phyloP scores from a whole-genome alignment of 2,888 invertebrate species.

The Schizaphis graminum region DNA sequence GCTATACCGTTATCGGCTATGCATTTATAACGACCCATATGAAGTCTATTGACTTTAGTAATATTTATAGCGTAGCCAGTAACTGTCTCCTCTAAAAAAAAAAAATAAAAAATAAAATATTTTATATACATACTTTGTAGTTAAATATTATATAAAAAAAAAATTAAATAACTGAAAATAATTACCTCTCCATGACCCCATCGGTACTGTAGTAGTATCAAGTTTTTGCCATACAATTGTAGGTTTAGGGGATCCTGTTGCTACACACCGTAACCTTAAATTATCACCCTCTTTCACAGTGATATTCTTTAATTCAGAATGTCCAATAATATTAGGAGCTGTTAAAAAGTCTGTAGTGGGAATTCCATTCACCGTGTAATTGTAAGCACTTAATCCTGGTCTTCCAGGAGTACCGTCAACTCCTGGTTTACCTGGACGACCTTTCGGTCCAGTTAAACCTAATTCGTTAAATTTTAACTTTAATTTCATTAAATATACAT shows the following conservation, averaged over 20 bases:
- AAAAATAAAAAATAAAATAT: slow-evolving; percentile 67
- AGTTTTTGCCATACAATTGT: slow-evolving; percentile 82
- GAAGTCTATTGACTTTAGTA: slow-evolving; percentile 80
- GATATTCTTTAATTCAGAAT: slow-evolving; percentile 72
- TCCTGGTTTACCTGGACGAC: slow-evolving; percentile 78
- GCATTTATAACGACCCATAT: slow-evolving; percentile 84
- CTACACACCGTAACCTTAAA: slow-evolving; percentile 84
- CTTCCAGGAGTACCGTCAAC: slow-evolving; percentile 82
- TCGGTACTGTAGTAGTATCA: slow-evolving; percentile 73
- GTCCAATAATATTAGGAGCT: slow-evolving; percentile 86
- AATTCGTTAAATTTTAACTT: slow-evolving; percentile 70
- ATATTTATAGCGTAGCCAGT: slow-evolving; percentile 85
- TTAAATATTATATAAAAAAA: not conserved
- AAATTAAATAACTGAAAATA: slow-evolving; percentile 7
- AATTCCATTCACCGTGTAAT: slow-evolving; percentile 75
- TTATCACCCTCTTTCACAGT: slow-evolving; percentile 86
- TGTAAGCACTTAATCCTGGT: slow-evolving; percentile 86
- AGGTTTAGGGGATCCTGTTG: slow-evolving; percentile 84
- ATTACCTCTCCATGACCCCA: slow-evolving; percentile 76
- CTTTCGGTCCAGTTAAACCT: slow-evolving; percentile 76
- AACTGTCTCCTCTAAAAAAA: slow-evolving; percentile 80
- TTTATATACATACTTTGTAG: not conserved
- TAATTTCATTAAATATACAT: not conserved
- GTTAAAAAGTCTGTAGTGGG: slow-evolving; percentile 78
- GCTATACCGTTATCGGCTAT: slow-evolving; percentile 89